Evolutionary conservation across 1,140 invertebrate genomes (phyloP), one percentile per base, ranked within the genome.

Genomic region (Hyles vespertilio): DNA sequence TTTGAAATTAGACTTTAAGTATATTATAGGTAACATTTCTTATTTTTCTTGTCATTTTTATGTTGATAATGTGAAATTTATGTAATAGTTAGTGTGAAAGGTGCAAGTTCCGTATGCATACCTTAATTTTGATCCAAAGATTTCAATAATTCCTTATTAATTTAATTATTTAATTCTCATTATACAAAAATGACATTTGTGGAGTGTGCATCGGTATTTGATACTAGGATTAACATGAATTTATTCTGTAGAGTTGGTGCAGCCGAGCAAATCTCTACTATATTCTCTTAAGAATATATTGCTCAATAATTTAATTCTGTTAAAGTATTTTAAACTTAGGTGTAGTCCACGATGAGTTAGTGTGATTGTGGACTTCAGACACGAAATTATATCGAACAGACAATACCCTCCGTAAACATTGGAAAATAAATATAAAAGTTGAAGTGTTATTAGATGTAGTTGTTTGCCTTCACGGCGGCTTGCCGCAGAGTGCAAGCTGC

Each of bases 281-380:
- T 87, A 88, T 88, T 88, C 81, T 85, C 76, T 78, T 84, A 87
- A 58, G 81, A 81, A 85, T 85, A 86, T 85, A 84, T 88, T 88
- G 85, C 85, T 88, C 85, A 88, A 88, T 86, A 78, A 79, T 87
- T 84, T 84, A 81, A 84, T 85, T 87, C 79, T 84, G 79, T 87
- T 87, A 79, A 81, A 79, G 79, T 83, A 84, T 83, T 54, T 84
- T 84, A 82, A 84, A 82, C 65, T 81, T 82, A 86, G 74, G 68
- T 70, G 65, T 75, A 77, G 82, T 84, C 82, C 80, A 81, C 77
- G 52, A 61, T 62, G 73, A 77, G 82, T 82, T 81, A 70, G 66
- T 74, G 69, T 72, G 67, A 65, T 63, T 74, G 81, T 82, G 77
- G 83, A 80, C 81, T 67, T 65, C 67, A 67, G 60, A 79, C 79